These are phyloP conservation scores for Allygus modestus DNA, from an alignment of 2,888 invertebrate genomes.

Conservation along the genomic window DNA sequence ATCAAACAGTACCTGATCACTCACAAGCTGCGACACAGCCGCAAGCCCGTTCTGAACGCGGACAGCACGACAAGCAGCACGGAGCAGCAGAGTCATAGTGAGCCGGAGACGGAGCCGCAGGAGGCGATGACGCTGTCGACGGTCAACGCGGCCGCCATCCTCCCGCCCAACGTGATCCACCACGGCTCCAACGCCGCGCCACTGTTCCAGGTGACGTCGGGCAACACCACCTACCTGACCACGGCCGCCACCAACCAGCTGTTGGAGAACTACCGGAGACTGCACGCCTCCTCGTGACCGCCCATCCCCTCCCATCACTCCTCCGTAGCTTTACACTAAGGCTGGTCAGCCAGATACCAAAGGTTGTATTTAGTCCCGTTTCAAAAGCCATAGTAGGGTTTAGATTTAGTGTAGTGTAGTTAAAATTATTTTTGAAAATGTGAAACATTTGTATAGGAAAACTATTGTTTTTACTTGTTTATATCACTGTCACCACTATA, in stretches of 20 bases:
- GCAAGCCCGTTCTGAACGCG: conserved; percentile 72
- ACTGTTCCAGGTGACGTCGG: conserved; percentile 56
- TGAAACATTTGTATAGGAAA: too few species aligned
- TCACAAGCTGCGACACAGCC: conserved; percentile 79
- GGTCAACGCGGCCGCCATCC: conserved; percentile 58
- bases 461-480: too few species aligned
- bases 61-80: neutral
- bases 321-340: neutral
- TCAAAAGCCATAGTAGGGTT: too few species aligned
- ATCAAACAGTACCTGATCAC: conserved; percentile 81
- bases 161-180: conserved; percentile 61
- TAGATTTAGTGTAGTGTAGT: too few species aligned
- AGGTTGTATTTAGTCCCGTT: neutral
- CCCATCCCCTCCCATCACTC: conserved; percentile 6
- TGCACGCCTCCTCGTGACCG: conserved; percentile 56
- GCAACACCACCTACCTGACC: conserved; percentile 55
- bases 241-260: conserved; percentile 54
- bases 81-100: neutral
- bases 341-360: conserved; percentile 4
- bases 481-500: too few species aligned
- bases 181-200: conserved; percentile 42
- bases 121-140: conserved; percentile 55
- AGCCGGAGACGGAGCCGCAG: conserved; percentile 15
- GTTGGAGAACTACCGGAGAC: conserved; percentile 59
- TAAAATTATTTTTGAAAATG: too few species aligned